A percentile compares a stretch with the other conserved stretches of the same genome.
Evolutionary conservation across 2,888 invertebrate genomes (phyloP).

Genomic region (Drosophila dives): DNA sequence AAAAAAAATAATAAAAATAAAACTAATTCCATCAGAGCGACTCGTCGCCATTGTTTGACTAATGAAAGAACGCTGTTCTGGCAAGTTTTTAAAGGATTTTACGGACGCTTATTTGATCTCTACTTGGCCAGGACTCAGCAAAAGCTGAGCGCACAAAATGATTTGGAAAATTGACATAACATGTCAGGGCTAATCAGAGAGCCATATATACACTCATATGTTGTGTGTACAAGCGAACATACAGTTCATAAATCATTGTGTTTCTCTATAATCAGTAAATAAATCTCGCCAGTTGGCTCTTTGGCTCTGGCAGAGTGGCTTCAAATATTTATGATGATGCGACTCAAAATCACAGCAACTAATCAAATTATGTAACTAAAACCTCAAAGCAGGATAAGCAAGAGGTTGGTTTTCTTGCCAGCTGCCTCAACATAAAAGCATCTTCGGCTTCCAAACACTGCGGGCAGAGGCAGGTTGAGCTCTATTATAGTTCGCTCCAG

Average conservation of each 20-base stretch:
- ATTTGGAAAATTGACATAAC: conserved; percentile 77
- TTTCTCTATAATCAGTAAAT: conserved; percentile 69
- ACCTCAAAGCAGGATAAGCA: conserved; percentile 41
- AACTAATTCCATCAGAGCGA: conserved; percentile 77
- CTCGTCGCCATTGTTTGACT: conserved; percentile 71
- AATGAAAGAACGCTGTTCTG: conserved; percentile 79
- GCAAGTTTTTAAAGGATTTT: conserved; percentile 78
- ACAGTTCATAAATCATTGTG: conserved; percentile 75
- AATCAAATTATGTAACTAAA: conserved; percentile 80
- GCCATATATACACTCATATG: conserved; percentile 8
- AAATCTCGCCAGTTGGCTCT: conserved; percentile 65
- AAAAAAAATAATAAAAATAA: conserved; percentile 73
- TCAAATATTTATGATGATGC: conserved; percentile 78
- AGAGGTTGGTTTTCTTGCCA: conserved; percentile 17
- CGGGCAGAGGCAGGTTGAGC: conserved; percentile 37
- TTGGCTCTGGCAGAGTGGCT: conserved; percentile 38
- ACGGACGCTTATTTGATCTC: conserved; percentile 67
- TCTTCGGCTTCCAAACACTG: conserved; percentile 25
- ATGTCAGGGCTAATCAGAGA: conserved; percentile 75
- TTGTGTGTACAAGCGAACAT: conserved; percentile 20
- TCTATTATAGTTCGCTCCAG: conserved; percentile 51
- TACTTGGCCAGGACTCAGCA: conserved; percentile 11
- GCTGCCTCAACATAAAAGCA: conserved; percentile 38
- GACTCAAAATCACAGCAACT: conserved; percentile 54
- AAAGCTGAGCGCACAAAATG: conserved; percentile 56